Base-by-base conservation (phyloP, 2,888 invertebrate genomes). In the Plutella xylostella region DNA sequence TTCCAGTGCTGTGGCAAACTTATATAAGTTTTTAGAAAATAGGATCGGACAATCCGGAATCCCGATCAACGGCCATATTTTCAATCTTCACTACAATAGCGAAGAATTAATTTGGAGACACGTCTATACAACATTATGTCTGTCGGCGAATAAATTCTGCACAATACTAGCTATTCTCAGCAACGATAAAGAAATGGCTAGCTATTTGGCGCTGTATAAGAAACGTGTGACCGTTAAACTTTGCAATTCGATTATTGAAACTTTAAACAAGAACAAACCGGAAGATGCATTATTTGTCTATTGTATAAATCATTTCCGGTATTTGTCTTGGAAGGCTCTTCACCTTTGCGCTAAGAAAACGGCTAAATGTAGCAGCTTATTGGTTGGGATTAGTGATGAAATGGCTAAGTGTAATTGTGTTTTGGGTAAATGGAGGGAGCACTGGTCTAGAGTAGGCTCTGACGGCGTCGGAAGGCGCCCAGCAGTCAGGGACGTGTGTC, bases 71-170 rank as follows among this genome's bases (percentile, higher is more conserved):
- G 56, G 67, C n/a, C 78, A 77, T 46, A 60, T 80, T 43, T 82
- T 85, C 28, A 84, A 80, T 55, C 64, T 82, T 2, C 45, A 62
- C 11, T 60, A 76, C 47, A 82, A 79, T 42, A 60, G 56, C 42
- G 80, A 80, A 60, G 58, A 65, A 48, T 48, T 67, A 3, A 56
- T 82, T 46, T 84, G 83, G 85, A 59, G 54, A 3, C 77, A 83
- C 51, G 56, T 78, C 46, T 85, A 83, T 53, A 61, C 65, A 4
- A 77, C 80, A n/a, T 67, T 76, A 22, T 79, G 77, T 54, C 53
- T 83, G 15, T 80, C 84, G 15, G 83, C 83, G 0, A 84, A 85
- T 54, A 85, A 82, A 56, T 76, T 84, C 47, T 84, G 84, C 42
- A 78, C 83, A 7, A 78, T 80, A 41, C 52, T 82, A 42, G 67